phyloP scores from a whole-genome alignment of 2,888 invertebrate species.

The Julus scandinavius region DNA sequence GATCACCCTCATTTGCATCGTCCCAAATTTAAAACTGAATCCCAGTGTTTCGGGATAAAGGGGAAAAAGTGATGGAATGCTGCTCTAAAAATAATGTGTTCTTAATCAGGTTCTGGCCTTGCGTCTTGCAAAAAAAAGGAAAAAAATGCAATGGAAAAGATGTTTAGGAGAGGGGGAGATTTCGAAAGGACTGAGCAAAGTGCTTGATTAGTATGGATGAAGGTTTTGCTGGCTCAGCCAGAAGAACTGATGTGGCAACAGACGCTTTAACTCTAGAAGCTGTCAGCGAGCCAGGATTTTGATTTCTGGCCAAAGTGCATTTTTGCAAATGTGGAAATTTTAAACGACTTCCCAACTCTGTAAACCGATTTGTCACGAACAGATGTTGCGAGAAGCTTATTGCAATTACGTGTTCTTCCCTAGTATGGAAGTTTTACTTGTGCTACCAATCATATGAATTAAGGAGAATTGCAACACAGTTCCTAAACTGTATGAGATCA shows the following conservation, averaged over 20 bases:
- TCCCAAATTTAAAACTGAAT: neutral
- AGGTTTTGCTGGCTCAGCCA: neutral
- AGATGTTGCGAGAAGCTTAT: neutral
- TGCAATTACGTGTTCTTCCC: too few species aligned
- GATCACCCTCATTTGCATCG: neutral
- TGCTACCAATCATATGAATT: too few species aligned
- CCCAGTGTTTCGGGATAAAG: neutral
- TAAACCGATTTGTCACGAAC: neutral
- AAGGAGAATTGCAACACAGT: too few species aligned
- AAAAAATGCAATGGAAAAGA: too few species aligned
- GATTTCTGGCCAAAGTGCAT: neutral
- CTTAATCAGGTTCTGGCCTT: neutral
- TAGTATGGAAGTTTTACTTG: too few species aligned
- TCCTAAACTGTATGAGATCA: too few species aligned
- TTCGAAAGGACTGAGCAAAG: neutral
- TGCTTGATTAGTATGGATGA: neutral
- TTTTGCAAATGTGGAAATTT: constrained; percentile 10
- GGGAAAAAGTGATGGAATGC: neutral
- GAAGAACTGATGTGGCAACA: constrained; percentile 1
- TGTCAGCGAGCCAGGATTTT: neutral
- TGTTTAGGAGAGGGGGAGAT: neutral
- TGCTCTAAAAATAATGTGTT: neutral
- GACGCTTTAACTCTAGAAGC: neutral
- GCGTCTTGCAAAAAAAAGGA: neutral
- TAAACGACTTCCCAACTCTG: neutral